Percentiles rank a stretch among this genome's conserved stretches.
Evolutionary conservation across 2,888 invertebrate genomes (phyloP).

Genomic region (Rotaria magnacalcarata): DNA sequence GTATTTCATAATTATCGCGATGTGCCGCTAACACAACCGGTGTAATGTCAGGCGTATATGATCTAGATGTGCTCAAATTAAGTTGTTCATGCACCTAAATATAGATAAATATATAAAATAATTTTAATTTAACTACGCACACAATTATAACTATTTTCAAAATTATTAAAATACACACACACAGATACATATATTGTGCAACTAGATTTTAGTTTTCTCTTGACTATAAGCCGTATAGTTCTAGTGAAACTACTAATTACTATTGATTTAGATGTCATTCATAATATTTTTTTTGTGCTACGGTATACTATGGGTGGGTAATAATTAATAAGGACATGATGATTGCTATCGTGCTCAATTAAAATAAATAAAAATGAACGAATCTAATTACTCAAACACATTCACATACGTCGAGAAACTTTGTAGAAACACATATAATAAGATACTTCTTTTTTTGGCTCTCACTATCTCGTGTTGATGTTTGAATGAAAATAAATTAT

Average conservation of each 20-base stretch:
- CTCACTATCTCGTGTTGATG: no score
- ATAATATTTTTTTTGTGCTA: not conserved
- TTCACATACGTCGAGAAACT: not conserved
- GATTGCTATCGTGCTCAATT: not conserved
- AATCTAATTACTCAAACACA: not conserved
- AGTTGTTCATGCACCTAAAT: constrained; percentile 20
- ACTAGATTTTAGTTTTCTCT: not conserved
- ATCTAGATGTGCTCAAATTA: constrained; percentile 54
- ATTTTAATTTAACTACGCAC: no score
- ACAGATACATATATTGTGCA: not conserved
- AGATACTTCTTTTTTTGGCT: no score
- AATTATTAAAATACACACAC: not conserved
- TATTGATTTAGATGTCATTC: not conserved
- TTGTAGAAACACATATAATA: no score
- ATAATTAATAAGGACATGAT: not conserved
- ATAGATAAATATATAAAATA: not conserved
- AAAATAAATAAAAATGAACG: not conserved
- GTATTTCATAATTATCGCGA: constrained; percentile 96
- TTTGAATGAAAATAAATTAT: no score
- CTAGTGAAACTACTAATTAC: not conserved
- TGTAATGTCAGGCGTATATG: constrained; percentile 93
- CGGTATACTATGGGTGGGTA: not conserved
- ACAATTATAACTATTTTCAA: no score
- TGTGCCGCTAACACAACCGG: constrained; percentile 93
- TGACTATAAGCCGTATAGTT: not conserved